Base-by-base conservation (phyloP, 2,888 invertebrate species). In the Diploptera punctata region DNA sequence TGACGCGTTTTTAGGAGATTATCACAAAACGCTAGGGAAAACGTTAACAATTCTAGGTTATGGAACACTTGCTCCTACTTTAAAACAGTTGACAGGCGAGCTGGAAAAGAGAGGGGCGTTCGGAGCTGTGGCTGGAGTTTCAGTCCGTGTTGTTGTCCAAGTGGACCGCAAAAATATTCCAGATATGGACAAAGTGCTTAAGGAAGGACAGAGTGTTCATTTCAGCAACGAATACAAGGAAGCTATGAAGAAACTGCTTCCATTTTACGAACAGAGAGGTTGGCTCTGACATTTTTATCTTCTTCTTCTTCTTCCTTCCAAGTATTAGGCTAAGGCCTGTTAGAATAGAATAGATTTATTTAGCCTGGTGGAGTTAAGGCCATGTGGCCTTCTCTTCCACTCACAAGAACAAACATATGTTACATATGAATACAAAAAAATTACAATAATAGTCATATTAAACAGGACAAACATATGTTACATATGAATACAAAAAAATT, bases 11-110 rank as follows among this genome's bases (percentile, higher is more conserved):
- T 4, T 47, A 47, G n/a, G n/a, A 13, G 47, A 47, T 4, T 47
- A 47, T n/a, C 47, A 47, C 47, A 47, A 47, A 47, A n/a, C 47
- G 3, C n/a, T 47, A n/a, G n/a, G n/a, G n/a, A n/a, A 47, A n/a
- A 47, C 47, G 7, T n/a, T 47, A 9, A 3, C 7, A 4, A 47
- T 47, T 4, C 18, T 47, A 4, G 47, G 47, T 4, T 47, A 13
- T 4, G 47, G n/a, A n/a, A 9, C 3, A n/a, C n/a, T 47, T 4
- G 9, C 7, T 7, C 47, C 47, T 4, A n/a, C 47, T 9, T n/a
- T 47, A n/a, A n/a, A 47, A 3, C 18, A 47, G 4, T n/a, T 47
- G n/a, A 9, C 7, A 4, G 18, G 3, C 4, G 47, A 47, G 4
- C 47, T 47, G 47, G 9, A 47, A n/a, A 47, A 47, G n/a, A 47